phyloP scores from a whole-genome alignment of 2,888 invertebrate species.

The Leptopterna dolabrata region DNA sequence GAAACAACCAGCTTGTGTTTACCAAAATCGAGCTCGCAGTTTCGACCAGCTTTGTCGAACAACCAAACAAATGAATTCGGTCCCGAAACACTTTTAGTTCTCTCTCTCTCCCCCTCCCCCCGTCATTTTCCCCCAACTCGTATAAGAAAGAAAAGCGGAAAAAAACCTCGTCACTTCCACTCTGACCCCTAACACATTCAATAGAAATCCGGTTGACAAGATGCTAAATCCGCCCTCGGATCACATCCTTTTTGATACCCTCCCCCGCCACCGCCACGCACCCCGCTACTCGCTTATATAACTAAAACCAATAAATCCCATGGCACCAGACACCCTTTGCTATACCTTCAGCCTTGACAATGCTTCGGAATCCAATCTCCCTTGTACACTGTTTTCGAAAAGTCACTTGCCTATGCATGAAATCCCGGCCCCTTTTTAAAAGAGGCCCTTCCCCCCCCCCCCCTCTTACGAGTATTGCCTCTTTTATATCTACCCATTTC shows the following conservation, averaged over 20 bases:
- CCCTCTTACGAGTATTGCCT: constrained; percentile 42
- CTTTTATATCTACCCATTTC: constrained; percentile 53
- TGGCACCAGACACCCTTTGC: constrained; percentile 22
- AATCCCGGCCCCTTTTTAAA: constrained; percentile 31
- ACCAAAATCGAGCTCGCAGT: too few species aligned
- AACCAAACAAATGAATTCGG: neutral
- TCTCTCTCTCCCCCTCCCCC: too few species aligned
- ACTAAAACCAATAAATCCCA: constrained; percentile 52
- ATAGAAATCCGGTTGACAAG: constrained; percentile 53
- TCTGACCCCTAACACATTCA: constrained; percentile 23
- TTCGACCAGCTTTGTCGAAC: neutral
- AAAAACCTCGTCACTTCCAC: constrained; percentile 3
- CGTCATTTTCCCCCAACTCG: neutral
- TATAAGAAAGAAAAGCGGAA: neutral
- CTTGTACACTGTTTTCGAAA: constrained; percentile 54
- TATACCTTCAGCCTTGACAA: constrained; percentile 23
- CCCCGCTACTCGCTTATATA: neutral
- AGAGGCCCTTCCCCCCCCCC: neutral
- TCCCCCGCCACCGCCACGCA: neutral
- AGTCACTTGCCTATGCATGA: constrained; percentile 56
- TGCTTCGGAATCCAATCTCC: constrained; percentile 51
- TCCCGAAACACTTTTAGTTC: too few species aligned
- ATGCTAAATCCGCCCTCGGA: constrained; percentile 40
- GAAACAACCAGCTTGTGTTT: too few species aligned
- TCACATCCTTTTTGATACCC: constrained; percentile 41